phyloP scores from a whole-genome alignment of 1,140 invertebrate genomes.

The Gerris buenoi region DNA sequence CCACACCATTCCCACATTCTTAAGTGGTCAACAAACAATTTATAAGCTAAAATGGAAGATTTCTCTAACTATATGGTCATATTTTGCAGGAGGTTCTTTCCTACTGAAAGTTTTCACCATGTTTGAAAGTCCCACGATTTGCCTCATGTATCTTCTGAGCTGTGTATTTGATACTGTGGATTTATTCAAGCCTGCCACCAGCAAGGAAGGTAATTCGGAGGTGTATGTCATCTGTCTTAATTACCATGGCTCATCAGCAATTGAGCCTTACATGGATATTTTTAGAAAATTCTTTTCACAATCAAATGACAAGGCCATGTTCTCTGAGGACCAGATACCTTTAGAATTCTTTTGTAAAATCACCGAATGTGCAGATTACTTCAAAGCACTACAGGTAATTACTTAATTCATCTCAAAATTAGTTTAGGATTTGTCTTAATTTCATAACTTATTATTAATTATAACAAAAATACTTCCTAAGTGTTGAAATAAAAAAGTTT shows the following conservation, averaged over 20 bases:
- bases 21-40: no score
- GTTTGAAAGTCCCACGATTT: conserved; percentile 67
- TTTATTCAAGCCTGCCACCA: conserved; percentile 76
- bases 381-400: conserved; percentile 42
- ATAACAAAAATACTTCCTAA: no score
- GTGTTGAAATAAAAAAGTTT: no score
- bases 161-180: conserved; percentile 54
- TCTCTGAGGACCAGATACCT: conserved; percentile 44
- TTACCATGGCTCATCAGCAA: conserved; percentile 37
- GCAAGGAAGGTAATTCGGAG: conserved; percentile 88
- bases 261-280: conserved; percentile 31
- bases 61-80: conserved; percentile 3
- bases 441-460: no score
- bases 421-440: no score
- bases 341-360: conserved; percentile 50
- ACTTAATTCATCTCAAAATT: no score
- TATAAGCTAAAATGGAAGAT: no score
- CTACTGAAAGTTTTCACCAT: conserved; percentile 88
- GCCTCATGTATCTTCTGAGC: conserved; percentile 63
- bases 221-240: conserved; percentile 67
- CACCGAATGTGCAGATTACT: conserved; percentile 42
- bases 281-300: not conserved
- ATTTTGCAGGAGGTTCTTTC: conserved; percentile 51
- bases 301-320: conserved; percentile 35
- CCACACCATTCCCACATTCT: no score